These are phyloP conservation scores for Microtus pennsylvanicus DNA, from an alignment of 2,113 vertebrate species.

Conservation along the genomic window DNA sequence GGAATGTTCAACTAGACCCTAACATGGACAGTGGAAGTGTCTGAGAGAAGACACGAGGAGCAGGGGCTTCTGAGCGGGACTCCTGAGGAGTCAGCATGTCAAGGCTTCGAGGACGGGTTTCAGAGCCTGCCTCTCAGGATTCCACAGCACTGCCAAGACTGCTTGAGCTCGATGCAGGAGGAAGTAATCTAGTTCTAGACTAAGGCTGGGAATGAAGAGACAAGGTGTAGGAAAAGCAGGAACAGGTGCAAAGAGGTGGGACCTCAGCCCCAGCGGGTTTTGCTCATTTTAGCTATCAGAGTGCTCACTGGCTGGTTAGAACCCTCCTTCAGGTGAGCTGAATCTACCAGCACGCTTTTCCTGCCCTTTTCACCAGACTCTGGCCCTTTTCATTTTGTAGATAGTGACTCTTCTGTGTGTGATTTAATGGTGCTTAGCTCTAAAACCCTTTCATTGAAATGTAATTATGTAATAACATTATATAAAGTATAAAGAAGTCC, in stretches of 20 bases:
- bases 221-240: background rate
- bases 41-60: background rate
- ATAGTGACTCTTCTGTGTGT: background rate
- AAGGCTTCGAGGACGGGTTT: background rate
- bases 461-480: background rate
- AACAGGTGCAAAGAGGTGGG: background rate
- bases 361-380: background rate
- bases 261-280: background rate
- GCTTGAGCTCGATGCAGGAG: background rate
- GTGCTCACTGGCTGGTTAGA: background rate
- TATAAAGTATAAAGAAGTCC: conserved; percentile 6
- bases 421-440: background rate
- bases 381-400: background rate
- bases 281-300: background rate
- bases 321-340: background rate
- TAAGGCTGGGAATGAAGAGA: background rate
- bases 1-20: background rate
- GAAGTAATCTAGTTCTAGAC: background rate
- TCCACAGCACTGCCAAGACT: background rate
- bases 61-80: background rate
- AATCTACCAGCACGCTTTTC: background rate
- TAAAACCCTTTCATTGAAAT: background rate
- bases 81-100: background rate
- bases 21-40: background rate
- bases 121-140: background rate